Base-by-base conservation (phyloP, 2,888 invertebrate species). In the Leucophenga maculata region DNA sequence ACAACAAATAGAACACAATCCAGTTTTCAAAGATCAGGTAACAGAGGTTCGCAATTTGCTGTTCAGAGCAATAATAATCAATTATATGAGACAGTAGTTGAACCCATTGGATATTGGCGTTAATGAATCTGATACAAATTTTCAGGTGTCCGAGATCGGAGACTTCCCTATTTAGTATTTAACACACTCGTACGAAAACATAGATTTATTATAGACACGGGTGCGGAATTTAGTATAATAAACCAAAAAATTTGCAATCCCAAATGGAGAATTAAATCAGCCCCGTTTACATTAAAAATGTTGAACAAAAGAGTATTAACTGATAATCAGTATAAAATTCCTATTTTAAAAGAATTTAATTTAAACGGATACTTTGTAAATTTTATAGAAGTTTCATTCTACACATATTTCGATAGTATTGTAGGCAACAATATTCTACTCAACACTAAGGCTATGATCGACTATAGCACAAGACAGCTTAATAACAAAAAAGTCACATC, bases 61-160 rank as follows among this genome's bases (percentile, higher is more conserved):
- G 26, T 26, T 26, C 26, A 26, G 26, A 2, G 26, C 4, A n/a
- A 26, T 4, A 26, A 26, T 26, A 26, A 26, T 26, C 26, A 26
- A 26, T 26, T 4, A 26, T 39, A 62, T 22, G 31, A 44, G 3
- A 9, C n/a, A 1, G 11, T 4, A 14, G n/a, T 22, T 32, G 71
- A 71, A n/a, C 68, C 64, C 14, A 71, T n/a, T 68, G 68, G 68
- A 71, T 46, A 39, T 71, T n/a, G 65, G 65, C 48, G 48, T 71
- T 11, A 71, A 65, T 44, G 52, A 67, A 44, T 64, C 52, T 20
- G 48, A 55, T n/a, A 64, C 54, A 68, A 57, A 68, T 70, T 70
- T 60, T 70, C 67, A 65, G 67, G 52, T 66, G 39, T n/a, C 55
- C 22, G 59, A 52, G 16, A 18, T 20, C 67, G 31, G 14, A 65